Evolutionary conservation across 2,888 invertebrate species (phyloP).

Genomic region (Bedellia somnulentella): DNA sequence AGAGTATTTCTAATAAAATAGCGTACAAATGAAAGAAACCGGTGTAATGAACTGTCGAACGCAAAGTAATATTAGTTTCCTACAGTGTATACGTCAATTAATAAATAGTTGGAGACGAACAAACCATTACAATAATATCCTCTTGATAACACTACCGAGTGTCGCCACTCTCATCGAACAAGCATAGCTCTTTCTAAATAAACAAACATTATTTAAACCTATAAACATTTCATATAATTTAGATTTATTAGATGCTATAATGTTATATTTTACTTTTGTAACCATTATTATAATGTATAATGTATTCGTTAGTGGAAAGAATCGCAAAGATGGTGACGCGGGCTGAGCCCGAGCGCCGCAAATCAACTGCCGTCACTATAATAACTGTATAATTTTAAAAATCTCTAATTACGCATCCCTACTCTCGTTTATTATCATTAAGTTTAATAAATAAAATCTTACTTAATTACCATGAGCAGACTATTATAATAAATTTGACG

Average conservation of each 20-base stretch:
- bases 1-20: constrained; percentile 43
- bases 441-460: constrained; percentile 61
- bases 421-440: constrained; percentile 59
- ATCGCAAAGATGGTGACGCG: constrained; percentile 41
- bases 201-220: constrained; percentile 55
- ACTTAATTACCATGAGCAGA: constrained; percentile 57
- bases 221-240: constrained; percentile 63
- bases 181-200: constrained; percentile 56
- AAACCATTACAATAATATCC: constrained; percentile 40
- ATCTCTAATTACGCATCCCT: constrained; percentile 60
- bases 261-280: constrained; percentile 61
- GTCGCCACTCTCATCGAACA: too few species aligned
- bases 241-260: constrained; percentile 59
- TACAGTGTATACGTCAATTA: constrained; percentile 43
- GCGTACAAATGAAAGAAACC: constrained; percentile 38
- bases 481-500: constrained; percentile 58
- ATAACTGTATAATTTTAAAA: constrained; percentile 62
- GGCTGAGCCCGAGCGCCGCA: too few species aligned
- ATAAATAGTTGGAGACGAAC: constrained; percentile 45
- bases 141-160: too few species aligned
- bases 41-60: constrained; percentile 58
- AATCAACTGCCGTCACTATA: too few species aligned
- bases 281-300: constrained; percentile 60
- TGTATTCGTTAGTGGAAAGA: constrained; percentile 55
- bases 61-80: constrained; percentile 56